These are phyloP conservation scores for Conchocele bisecta DNA, from an alignment of 2,888 invertebrate species.

Conservation along the genomic window DNA sequence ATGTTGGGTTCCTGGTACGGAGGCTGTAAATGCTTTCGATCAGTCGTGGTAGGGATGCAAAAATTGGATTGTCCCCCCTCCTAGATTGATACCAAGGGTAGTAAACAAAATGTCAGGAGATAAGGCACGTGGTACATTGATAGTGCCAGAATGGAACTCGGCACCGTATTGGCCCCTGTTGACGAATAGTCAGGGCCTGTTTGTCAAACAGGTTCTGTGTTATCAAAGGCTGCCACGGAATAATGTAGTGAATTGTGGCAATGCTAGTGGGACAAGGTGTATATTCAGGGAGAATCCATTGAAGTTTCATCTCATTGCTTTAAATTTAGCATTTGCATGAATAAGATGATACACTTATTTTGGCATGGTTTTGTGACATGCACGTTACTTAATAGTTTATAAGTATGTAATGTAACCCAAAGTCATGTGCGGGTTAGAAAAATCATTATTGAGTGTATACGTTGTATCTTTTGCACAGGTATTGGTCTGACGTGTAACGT, in stretches of 20 bases:
- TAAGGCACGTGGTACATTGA: conserved; percentile 17
- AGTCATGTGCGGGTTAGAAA: no score
- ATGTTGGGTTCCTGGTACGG: conserved; percentile 36
- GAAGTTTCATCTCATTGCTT: conserved; percentile 21
- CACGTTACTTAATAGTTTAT: no score
- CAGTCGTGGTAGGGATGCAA: conserved; percentile 21
- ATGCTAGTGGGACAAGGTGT: no score
- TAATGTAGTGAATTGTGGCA: conserved; percentile 12
- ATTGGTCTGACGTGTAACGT: conserved; percentile 2
- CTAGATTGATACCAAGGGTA: no score
- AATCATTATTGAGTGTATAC: no score
- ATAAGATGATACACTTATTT: no score
- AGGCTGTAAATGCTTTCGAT: conserved; percentile 36
- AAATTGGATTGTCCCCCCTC: conserved; percentile 54
- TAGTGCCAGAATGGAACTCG: conserved; percentile 38
- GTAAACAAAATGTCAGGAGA: conserved; percentile 5
- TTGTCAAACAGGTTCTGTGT: conserved; percentile 7
- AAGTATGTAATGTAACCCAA: no score
- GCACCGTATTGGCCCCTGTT: conserved; percentile 35
- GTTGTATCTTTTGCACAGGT: conserved; percentile 14
- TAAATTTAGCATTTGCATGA: no score
- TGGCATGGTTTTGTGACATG: no score
- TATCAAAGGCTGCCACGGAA: conserved; percentile 7
- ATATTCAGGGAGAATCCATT: conserved; percentile 28
- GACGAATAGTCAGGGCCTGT: not conserved